These are phyloP conservation scores for Geophilus truncorum DNA, from an alignment of 2,888 invertebrate species.

Conservation along the genomic window DNA sequence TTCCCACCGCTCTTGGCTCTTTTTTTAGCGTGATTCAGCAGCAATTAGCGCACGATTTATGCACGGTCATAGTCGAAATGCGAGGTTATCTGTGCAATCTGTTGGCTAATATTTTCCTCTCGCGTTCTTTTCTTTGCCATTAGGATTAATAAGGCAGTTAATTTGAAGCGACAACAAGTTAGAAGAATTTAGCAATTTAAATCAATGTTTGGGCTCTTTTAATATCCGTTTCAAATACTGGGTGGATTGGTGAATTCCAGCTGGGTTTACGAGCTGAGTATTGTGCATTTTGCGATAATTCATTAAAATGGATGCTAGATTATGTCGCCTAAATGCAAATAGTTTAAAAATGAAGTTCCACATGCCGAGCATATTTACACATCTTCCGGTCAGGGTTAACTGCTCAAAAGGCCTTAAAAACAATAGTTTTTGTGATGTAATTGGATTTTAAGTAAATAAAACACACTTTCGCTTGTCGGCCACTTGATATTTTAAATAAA, in stretches of 20 bases:
- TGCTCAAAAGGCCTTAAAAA: too few relatives aligned
- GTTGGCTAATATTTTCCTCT: background rate
- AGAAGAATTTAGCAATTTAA: background rate
- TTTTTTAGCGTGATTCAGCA: constrained; percentile 18
- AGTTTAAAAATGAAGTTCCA: background rate
- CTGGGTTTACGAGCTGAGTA: background rate
- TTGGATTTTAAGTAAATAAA: too few relatives aligned
- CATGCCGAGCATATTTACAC: background rate
- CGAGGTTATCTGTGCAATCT: constrained; percentile 10
- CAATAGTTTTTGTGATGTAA: too few relatives aligned
- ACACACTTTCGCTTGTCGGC: too few relatives aligned
- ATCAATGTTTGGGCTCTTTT: too few relatives aligned
- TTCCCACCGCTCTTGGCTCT: background rate
- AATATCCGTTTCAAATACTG: too few relatives aligned
- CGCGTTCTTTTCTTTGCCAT: background rate
- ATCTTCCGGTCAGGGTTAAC: too few relatives aligned
- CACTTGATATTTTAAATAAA: too few relatives aligned
- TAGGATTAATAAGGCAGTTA: background rate
- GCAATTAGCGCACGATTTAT: background rate
- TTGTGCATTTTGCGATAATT: background rate
- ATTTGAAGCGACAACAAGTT: background rate
- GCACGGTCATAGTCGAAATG: constrained; percentile 16
- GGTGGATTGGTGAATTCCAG: background rate
- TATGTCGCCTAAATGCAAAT: background rate
- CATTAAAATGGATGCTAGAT: background rate